Evolutionary conservation across 2,888 invertebrate species (phyloP), one percentile per base, ranked within the genome.

Genomic region (Drosophila mimica): DNA sequence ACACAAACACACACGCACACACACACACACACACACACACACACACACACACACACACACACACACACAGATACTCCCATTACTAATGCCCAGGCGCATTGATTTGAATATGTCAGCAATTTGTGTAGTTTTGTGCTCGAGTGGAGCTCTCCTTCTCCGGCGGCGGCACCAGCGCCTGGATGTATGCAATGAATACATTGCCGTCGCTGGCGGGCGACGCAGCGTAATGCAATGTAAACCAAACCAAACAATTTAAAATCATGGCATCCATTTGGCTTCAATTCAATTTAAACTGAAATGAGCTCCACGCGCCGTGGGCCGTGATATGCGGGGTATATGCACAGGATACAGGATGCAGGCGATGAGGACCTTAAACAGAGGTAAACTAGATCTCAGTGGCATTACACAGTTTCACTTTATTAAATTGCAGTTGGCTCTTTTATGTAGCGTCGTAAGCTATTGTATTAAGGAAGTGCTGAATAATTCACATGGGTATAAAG

Each of bases 101-200:
- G 90, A 90, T 87, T 87, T 90, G 90, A 87, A 87, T 90, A 88
- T 90, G 90, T 90, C 90, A 87, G 86, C 90, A 87, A 87, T 87
- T 87, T 87, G 90, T 88, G 86, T 81, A 88, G 90, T 90, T 83
- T 86, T 86, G 81, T 90, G 90, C 90, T 81, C 74, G 70, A 81
- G 58, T 86, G 86, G 73, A 70, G 65, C 48, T 49, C 53, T 25
- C 31, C 36, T 52, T 6, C 46, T 49, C 52, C 67, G 49, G 38
- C 68, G 43, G 13, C 59, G 25, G 31, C 48, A 30, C n/a, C 54
- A 61, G 20, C 64, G 61, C 57, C 74, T 63, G 70, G 33, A 62
- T 59, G 36, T 58, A 71, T 70, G 60, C 69, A 73, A 70, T 70
- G 77, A 64, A 76, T 64, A 68, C 51, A 51, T 65, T 40, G 65